Evolutionary conservation across 2,797 vertebrate genomes (phyloP).

Genomic region (Tapirus indicus): DNA sequence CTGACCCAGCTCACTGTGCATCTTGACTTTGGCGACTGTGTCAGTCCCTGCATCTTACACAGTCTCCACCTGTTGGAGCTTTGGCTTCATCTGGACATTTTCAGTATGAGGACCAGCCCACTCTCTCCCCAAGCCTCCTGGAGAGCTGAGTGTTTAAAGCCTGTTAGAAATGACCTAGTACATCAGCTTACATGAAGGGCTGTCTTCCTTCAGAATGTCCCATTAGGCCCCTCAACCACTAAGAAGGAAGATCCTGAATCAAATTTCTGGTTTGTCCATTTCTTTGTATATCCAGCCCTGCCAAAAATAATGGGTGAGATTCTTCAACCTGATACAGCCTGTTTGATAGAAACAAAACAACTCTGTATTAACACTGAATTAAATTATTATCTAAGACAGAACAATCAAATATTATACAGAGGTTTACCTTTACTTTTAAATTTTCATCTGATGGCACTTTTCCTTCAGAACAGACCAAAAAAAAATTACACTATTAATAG

Average conservation of each 20-base stretch:
- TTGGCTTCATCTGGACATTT: neutral
- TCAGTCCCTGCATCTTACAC: neutral
- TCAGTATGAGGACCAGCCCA: neutral
- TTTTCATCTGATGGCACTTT: constrained; percentile 51
- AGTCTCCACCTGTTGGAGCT: neutral
- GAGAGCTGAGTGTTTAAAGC: neutral
- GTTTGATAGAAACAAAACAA: constrained; percentile 52
- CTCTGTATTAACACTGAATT: constrained; percentile 26
- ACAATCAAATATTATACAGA: constrained; percentile 33
- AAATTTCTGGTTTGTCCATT: neutral
- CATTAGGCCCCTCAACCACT: neutral
- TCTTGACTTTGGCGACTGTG: neutral
- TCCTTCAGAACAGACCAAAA: constrained; percentile 59
- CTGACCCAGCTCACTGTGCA: neutral
- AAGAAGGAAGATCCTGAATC: constrained; percentile 14
- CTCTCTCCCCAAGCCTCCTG: neutral
- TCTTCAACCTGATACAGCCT: constrained; percentile 5
- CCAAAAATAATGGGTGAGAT: constrained; percentile 42
- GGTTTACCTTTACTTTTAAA: neutral
- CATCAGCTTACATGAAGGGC: neutral
- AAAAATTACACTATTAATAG: constrained; percentile 60
- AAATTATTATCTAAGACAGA: constrained; percentile 55
- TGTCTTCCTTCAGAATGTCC: neutral
- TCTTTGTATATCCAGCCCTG: neutral
- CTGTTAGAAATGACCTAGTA: neutral